Percentiles rank a stretch among this genome's conserved stretches.
These are phyloP conservation scores for Nemotelus nigrinus DNA, from an alignment of 2,888 invertebrate genomes.

Conservation along the genomic window DNA sequence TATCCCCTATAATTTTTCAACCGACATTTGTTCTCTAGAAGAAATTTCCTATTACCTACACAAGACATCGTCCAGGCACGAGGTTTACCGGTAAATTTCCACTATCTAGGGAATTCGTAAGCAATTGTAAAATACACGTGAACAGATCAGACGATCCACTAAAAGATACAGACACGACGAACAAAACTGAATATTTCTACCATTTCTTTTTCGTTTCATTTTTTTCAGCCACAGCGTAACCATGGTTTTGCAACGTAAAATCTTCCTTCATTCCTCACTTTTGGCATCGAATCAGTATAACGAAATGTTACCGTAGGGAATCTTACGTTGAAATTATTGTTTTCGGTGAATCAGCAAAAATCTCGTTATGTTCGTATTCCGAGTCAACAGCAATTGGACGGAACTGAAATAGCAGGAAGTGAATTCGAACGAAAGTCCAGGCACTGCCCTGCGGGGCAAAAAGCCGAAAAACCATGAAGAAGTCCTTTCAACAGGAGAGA, in stretches of 20 bases:
- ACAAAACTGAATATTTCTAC: not conserved
- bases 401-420: too few species aligned
- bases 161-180: not conserved
- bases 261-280: not conserved
- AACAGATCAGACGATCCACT: not conserved
- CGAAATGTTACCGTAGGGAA: not conserved
- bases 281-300: not conserved
- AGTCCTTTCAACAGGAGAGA: too few species aligned
- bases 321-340: conserved; percentile 2
- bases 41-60: too few species aligned
- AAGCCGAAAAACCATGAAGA: too few species aligned
- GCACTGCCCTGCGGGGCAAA: too few species aligned
- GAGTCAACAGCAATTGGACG: too few species aligned
- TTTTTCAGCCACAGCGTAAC: not conserved
- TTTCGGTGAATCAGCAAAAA: conserved; percentile 12
- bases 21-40: too few species aligned
- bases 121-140: conserved; percentile 6
- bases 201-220: not conserved
- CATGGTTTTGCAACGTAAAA: not conserved
- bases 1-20: too few species aligned
- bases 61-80: not conserved
- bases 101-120: not conserved
- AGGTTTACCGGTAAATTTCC: not conserved
- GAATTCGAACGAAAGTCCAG: too few species aligned
- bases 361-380: not conserved